Percentiles rank a stretch among this genome's conserved stretches.
phyloP scores from a whole-genome alignment of 2,113 vertebrate species.

The Lampris incognitus region DNA sequence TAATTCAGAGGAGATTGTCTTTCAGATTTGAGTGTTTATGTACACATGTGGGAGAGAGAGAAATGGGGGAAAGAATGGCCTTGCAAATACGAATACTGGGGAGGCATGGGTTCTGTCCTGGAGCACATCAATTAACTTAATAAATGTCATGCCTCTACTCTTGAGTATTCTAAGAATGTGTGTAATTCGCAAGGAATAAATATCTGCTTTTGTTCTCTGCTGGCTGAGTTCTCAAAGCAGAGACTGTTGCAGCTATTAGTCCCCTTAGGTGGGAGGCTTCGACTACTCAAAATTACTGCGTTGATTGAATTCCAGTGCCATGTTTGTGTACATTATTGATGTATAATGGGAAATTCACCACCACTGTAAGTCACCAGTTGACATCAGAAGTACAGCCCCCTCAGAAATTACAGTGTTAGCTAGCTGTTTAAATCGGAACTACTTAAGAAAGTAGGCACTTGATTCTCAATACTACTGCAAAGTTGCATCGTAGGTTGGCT shows the following conservation, averaged over 20 bases:
- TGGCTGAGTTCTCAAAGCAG: conserved; percentile 35
- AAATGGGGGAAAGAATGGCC: neutral
- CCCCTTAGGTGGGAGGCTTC: conserved; percentile 2
- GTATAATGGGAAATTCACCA: conserved; percentile 65
- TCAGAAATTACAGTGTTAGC: conserved; percentile 30
- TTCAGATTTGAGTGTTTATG: neutral
- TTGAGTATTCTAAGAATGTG: conserved; percentile 49
- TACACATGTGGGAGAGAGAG: neutral
- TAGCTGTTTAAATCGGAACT: conserved; percentile 50
- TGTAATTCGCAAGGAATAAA: conserved; percentile 51
- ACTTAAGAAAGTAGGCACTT: conserved; percentile 14
- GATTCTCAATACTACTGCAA: conserved; percentile 25
- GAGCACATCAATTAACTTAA: conserved; percentile 27
- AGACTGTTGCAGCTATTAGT: conserved; percentile 15
- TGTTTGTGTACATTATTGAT: conserved; percentile 67
- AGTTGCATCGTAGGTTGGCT: conserved; percentile 7
- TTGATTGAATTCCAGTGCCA: conserved; percentile 46
- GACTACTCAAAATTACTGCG: conserved; percentile 6
- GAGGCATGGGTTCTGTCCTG: conserved; percentile 20
- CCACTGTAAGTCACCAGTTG: conserved; percentile 60
- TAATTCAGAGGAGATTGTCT: neutral
- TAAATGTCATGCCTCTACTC: conserved; percentile 51
- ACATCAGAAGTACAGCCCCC: conserved; percentile 63
- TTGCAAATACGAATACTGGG: conserved; percentile 11
- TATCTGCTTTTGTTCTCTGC: conserved; percentile 48